Evolutionary conservation across 1,140 invertebrate genomes (phyloP).

Genomic region (Tetranychus urticae): DNA sequence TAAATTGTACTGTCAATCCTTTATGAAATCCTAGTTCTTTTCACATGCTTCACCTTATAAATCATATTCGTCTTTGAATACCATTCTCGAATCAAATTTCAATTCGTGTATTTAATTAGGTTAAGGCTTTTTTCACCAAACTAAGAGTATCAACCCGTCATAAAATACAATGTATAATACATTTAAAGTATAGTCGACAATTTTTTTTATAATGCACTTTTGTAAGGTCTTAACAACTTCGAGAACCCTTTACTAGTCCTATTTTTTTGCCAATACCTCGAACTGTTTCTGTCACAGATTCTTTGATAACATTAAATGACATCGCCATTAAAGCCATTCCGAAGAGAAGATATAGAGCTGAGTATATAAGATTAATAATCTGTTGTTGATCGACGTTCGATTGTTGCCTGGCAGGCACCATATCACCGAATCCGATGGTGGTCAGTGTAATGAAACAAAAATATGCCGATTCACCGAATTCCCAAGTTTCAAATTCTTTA

Average conservation of each 20-base stretch:
- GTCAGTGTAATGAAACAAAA: conserved; percentile 89
- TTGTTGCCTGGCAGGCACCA: conserved; percentile 44
- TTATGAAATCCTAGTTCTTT: too few species aligned
- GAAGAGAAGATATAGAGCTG: conserved; percentile 73
- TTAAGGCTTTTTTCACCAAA: neutral
- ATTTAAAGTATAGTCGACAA: neutral
- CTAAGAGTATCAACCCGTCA: neutral
- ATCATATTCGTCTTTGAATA: too few species aligned
- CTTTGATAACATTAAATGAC: conserved; percentile 81
- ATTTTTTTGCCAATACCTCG: conserved; percentile 24
- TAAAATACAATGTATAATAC: neutral
- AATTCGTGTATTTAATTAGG: neutral
- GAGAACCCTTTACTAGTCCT: conserved; percentile 18
- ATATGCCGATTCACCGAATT: conserved; percentile 67
- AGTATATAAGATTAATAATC: conserved; percentile 31
- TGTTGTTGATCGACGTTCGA: conserved; percentile 9
- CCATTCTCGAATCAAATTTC: neutral
- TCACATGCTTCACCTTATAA: too few species aligned
- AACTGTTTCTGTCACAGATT: conserved; percentile 21
- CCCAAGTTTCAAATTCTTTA: conserved; percentile 48
- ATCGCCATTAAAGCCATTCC: conserved; percentile 91
- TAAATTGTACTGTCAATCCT: too few species aligned
- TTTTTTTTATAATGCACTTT: neutral
- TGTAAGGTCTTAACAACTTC: neutral
- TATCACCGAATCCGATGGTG: conserved; percentile 82